These are phyloP conservation scores for Rhogogaster chlorosoma DNA, from an alignment of 2,888 invertebrate genomes.

Conservation along the genomic window DNA sequence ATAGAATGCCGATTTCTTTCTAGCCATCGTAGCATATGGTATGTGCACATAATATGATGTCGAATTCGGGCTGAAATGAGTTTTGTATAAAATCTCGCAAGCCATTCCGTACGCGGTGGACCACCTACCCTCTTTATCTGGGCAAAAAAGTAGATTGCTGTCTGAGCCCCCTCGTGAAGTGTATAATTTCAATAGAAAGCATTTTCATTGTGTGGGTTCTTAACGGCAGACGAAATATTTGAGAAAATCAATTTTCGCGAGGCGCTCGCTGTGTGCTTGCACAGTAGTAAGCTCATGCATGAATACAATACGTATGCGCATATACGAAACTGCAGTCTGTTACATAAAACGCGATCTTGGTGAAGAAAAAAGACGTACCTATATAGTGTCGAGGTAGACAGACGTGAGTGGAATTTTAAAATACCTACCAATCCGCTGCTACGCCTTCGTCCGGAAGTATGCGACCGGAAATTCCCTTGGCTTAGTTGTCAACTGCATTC, in stretches of 20 bases:
- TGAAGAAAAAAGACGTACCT: neutral
- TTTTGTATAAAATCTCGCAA: neutral
- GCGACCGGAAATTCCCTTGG: constrained; percentile 40
- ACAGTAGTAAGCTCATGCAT: constrained; percentile 14
- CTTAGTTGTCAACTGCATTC: constrained; percentile 47
- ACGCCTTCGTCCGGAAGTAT: constrained; percentile 22
- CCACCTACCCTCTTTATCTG: neutral
- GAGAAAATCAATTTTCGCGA: constrained; percentile 29
- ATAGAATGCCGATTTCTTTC: no score
- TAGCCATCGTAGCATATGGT: no score
- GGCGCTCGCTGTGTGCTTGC: neutral
- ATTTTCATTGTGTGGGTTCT: neutral
- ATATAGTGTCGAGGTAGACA: neutral
- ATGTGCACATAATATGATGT: neutral
- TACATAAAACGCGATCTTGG: constrained; percentile 11
- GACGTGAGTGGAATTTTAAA: constrained; percentile 30
- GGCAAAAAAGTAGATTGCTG: neutral
- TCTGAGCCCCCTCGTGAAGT: neutral
- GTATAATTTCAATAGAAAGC: neutral
- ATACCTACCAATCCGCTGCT: constrained; percentile 5
- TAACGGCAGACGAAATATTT: neutral
- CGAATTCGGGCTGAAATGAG: no score
- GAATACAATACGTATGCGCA: neutral
- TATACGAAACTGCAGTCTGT: constrained; percentile 16
- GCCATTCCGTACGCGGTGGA: neutral